Percentiles rank a stretch among this genome's conserved stretches.
Evolutionary conservation across 35 echinoderm and acorn worm species (phyloP).

Genomic region (Amphiura filiformis): DNA sequence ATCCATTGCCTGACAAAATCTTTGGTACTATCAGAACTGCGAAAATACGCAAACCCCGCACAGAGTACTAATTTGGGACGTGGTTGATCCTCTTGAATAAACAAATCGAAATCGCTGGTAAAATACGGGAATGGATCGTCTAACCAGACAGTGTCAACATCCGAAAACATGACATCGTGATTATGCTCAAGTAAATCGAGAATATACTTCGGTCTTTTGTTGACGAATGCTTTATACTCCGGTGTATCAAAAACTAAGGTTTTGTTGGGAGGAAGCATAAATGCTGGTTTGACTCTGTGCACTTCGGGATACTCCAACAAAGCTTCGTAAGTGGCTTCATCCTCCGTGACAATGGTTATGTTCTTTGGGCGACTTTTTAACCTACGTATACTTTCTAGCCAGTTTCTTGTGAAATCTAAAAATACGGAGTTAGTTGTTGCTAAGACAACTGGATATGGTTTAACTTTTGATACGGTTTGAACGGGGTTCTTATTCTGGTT

Average conservation of each 20-base stretch:
- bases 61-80: slow-evolving; percentile 40
- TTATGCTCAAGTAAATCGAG: slow-evolving; percentile 36
- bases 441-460: slow-evolving; percentile 46
- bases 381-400: slow-evolving; percentile 63
- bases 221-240: slow-evolving; percentile 66
- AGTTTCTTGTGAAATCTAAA: slow-evolving; percentile 71
- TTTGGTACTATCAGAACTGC: slow-evolving; percentile 26
- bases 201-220: slow-evolving; percentile 78
- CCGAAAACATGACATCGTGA: slow-evolving; percentile 71
- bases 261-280: background rate
- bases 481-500: no score
- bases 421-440: slow-evolving; percentile 70
- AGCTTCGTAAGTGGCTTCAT: slow-evolving; percentile 39
- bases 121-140: slow-evolving; percentile 73
- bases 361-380: slow-evolving; percentile 29
- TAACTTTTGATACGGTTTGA: no score
- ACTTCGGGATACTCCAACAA: slow-evolving; percentile 46
- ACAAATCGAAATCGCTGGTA: slow-evolving; percentile 62
- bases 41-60: slow-evolving; percentile 73
- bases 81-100: slow-evolving; percentile 43
- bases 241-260: slow-evolving; percentile 23
- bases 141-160: slow-evolving; percentile 85
- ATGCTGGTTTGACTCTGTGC: slow-evolving; percentile 4
- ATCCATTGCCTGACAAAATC: slow-evolving; percentile 67
- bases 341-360: slow-evolving; percentile 61